Percentiles rank a stretch among this genome's conserved stretches.
These are phyloP conservation scores for Stichopus horrens DNA, from an alignment of 53 echinoderm and acorn worm species.

Conservation along the genomic window DNA sequence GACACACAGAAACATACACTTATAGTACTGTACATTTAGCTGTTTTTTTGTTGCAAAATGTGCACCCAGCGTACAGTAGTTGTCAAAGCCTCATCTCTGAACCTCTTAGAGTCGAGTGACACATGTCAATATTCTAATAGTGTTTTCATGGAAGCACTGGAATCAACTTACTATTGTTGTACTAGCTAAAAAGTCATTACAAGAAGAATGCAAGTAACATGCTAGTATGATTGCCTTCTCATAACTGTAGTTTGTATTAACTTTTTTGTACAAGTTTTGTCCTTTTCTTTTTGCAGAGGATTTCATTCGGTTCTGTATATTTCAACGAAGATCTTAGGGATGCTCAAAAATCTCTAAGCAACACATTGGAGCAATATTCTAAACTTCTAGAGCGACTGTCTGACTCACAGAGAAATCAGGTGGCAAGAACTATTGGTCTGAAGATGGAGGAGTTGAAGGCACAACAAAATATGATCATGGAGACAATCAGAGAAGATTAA, in stretches of 20 bases:
- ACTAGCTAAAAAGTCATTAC: too few species aligned
- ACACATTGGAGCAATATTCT: slow-evolving; percentile 63
- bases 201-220: too few species aligned
- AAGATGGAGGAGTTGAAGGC: slow-evolving; percentile 85
- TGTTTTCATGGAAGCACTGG: too few species aligned
- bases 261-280: background rate
- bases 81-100: too few species aligned
- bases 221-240: too few species aligned
- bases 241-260: background rate
- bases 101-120: too few species aligned
- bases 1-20: too few species aligned
- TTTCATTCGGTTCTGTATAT: slow-evolving; percentile 75
- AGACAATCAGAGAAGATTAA: slow-evolving; percentile 64
- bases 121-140: too few species aligned
- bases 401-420: slow-evolving; percentile 67
- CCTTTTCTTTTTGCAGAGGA: slow-evolving; percentile 58
- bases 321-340: slow-evolving; percentile 81
- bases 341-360: slow-evolving; percentile 67
- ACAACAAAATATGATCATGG: slow-evolving; percentile 68
- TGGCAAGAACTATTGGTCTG: slow-evolving; percentile 75
- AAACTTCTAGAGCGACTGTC: slow-evolving; percentile 55
- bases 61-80: too few species aligned
- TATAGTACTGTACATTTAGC: too few species aligned
- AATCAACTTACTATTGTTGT: too few species aligned
- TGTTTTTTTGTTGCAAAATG: too few species aligned